These are phyloP conservation scores for Euplagia quadripunctaria DNA, from an alignment of 2,888 invertebrate genomes.

Conservation along the genomic window DNA sequence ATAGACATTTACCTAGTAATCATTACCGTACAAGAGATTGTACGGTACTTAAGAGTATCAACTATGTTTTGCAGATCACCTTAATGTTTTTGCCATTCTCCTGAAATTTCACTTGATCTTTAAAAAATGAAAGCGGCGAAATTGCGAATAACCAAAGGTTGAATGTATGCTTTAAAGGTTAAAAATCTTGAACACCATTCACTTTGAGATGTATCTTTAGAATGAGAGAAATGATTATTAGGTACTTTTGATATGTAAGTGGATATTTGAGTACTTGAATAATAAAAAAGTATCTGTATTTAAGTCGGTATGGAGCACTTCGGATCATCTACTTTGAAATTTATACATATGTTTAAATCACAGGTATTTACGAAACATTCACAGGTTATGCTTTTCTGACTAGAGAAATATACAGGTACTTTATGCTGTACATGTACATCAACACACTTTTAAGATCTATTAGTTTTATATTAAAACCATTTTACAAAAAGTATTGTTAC, in stretches of 20 bases:
- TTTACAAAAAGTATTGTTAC: background rate
- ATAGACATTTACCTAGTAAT: background rate
- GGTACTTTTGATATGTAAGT: background rate
- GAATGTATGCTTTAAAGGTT: constrained; percentile 14
- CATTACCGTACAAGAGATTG: background rate
- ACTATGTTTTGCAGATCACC: background rate
- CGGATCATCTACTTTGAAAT: too few species aligned
- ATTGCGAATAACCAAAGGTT: constrained; percentile 21
- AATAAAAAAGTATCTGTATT: background rate
- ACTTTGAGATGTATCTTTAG: constrained; percentile 4
- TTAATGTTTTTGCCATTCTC: constrained; percentile 20
- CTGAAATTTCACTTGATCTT: constrained; percentile 32
- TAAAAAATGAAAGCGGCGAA: constrained; percentile 36
- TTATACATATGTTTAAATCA: too few species aligned
- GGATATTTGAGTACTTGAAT: background rate
- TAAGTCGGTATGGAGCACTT: background rate
- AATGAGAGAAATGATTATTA: background rate
- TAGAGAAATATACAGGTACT: background rate
- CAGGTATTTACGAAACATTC: too few species aligned
- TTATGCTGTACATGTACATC: background rate
- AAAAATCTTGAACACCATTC: constrained; percentile 16
- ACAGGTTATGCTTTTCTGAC: too few species aligned
- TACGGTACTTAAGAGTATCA: background rate
- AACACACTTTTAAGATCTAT: background rate
- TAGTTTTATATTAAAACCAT: background rate